Base-by-base conservation (phyloP, 1,140 invertebrate species). In the Cataglyphis hispanica region DNA sequence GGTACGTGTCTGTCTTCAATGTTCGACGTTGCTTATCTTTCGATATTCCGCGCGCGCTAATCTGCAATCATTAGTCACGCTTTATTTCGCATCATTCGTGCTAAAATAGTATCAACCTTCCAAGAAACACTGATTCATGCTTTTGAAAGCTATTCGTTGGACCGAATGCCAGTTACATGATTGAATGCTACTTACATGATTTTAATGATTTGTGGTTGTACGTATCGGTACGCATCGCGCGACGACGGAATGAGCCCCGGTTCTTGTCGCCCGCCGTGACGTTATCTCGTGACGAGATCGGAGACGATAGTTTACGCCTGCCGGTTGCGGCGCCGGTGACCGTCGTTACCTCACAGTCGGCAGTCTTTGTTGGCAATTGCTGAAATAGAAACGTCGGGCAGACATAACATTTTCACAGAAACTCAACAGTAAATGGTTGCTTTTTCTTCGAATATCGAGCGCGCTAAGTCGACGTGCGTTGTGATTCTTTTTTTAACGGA, bases 61-160 rank as follows among this genome's bases (percentile, higher is more conserved):
- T 90, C 72, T 1, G 6, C 34, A 58, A 58, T 86, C 89, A 67
- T 90, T 90, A 85, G 80, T 87, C 87, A 89, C 64, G 76, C 80
- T 87, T 87, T 80, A 87, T 80, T 85, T 72, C 76, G 75, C 40
- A 84, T 84, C 86, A 77, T 78, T 58, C 83, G 61, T 37, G 60
- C 58, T 75, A 84, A 72, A 87, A 90, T 87, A 90, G 83, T 76
- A 75, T 87, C 86, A 72, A 83, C 88, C 85, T 89, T 86, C 88
- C 64, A 87, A 22, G 34, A 56, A 16, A 5, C 46, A 16, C 72
- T 90, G 88, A 90, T 56, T 90, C 88, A 84, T 58, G 69, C 81
- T 86, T 90, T 64, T 83, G 64, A 90, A 84, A 87, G 80, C 78
- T 74, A 87, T 89, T 90, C 86, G 80, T 34, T 77, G 78, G 58